These are phyloP conservation scores for Conus betulinus DNA, from an alignment of 1,140 invertebrate genomes.

Conservation along the genomic window DNA sequence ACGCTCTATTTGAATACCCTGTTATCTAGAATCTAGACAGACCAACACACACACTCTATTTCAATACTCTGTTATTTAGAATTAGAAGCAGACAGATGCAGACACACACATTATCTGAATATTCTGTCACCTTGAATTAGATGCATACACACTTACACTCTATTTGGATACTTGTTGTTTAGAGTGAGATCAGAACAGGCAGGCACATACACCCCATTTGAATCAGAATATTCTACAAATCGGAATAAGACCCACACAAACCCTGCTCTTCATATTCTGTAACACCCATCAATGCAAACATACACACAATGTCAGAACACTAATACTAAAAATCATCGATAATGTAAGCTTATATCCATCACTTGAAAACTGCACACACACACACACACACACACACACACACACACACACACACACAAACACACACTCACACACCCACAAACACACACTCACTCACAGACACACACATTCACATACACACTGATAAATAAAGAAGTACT, in stretches of 20 bases:
- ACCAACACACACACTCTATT: no score
- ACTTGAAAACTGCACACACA: background rate
- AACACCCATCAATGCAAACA: background rate
- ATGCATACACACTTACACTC: no score
- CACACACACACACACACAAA: background rate
- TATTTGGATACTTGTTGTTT: no score
- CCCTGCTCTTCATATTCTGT: background rate
- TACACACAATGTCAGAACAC: background rate
- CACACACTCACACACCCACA: background rate
- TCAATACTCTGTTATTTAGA: no score
- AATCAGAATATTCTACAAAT: background rate
- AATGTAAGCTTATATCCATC: background rate
- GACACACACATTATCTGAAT: no score
- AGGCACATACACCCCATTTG: background rate
- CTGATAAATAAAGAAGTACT: background rate
- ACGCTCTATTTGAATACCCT: no score
- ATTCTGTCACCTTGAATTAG: no score
- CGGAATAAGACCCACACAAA: background rate
- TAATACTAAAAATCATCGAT: background rate
- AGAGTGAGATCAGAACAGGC: background rate
- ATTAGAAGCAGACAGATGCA: no score
- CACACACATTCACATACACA: background rate
- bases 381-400: background rate
- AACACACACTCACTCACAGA: background rate
- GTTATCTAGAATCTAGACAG: no score